phyloP scores from a whole-genome alignment of 2,113 vertebrate species.

The Propithecus coquereli region DNA sequence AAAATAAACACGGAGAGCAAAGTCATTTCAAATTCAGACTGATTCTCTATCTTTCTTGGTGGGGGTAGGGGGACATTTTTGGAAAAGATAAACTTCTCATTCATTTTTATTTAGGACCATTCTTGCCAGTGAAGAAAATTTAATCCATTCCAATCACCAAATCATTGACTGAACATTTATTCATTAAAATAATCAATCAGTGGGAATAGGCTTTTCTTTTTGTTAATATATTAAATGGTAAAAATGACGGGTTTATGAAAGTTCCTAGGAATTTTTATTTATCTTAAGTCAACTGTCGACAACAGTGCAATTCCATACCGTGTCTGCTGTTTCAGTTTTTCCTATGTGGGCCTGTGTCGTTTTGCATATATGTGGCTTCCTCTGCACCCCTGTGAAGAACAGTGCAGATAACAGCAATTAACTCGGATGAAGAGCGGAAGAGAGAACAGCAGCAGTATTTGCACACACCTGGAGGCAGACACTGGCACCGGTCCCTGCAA shows the following conservation, averaged over 20 bases:
- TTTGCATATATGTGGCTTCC: neutral
- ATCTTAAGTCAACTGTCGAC: conserved; percentile 76
- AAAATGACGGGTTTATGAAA: conserved; percentile 82
- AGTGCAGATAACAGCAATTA: neutral
- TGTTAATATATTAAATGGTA: conserved; percentile 76
- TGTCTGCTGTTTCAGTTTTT: conserved; percentile 39
- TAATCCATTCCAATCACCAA: conserved; percentile 76
- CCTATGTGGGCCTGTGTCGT: neutral
- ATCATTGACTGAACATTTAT: conserved; percentile 75
- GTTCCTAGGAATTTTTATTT: conserved; percentile 80
- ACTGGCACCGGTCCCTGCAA: conserved; percentile 33
- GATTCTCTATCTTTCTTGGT: conserved; percentile 52
- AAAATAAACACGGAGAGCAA: conserved; percentile 71
- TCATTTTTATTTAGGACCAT: conserved; percentile 73
- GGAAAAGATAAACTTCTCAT: conserved; percentile 64
- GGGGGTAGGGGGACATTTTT: neutral
- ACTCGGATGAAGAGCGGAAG: conserved; percentile 54
- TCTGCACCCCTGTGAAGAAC: neutral
- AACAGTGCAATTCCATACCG: conserved; percentile 68
- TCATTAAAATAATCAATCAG: conserved; percentile 84
- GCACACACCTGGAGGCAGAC: conserved; percentile 52
- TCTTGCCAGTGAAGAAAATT: conserved; percentile 79
- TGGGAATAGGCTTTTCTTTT: conserved; percentile 77
- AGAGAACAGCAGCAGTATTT: conserved; percentile 61
- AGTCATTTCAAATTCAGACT: conserved; percentile 73